phyloP scores from a whole-genome alignment of 2,797 vertebrate genomes.

The Rhabdophis nuchalis region DNA sequence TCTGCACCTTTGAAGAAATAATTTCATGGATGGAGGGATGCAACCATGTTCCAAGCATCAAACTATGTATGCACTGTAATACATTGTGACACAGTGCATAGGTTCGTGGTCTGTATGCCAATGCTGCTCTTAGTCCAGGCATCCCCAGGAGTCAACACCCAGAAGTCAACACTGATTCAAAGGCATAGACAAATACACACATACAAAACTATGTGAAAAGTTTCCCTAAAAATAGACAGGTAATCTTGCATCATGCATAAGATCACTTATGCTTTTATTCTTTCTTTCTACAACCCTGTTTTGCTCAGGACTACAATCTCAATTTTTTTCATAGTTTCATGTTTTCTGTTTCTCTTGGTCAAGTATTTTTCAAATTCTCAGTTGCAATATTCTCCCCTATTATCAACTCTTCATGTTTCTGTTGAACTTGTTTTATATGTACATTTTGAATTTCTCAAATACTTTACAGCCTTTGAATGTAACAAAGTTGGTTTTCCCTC shows the following conservation, averaged over 20 bases:
- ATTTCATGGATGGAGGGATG: not conserved
- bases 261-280: not conserved
- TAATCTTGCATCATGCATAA: not conserved
- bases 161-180: not conserved
- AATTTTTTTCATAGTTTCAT: not conserved
- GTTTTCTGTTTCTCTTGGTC: not conserved
- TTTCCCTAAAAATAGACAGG: not conserved
- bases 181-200: not conserved
- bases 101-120: not conserved
- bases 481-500: not conserved
- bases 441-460: not conserved
- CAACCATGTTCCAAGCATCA: not conserved
- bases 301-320: not conserved
- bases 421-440: not conserved
- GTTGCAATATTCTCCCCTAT: not conserved
- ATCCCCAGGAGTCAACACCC: not conserved
- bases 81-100: not conserved
- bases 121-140: not conserved
- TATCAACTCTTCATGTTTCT: not conserved
- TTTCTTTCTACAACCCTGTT: not conserved
- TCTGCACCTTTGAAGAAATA: not conserved
- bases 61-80: not conserved
- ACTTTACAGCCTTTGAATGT: not conserved
- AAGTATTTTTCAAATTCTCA: not conserved
- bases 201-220: not conserved